A percentile compares a stretch with the other conserved stretches of the same genome.
Evolutionary conservation across 2,797 vertebrate species (phyloP).

Genomic region (Centroberyx gerrardi): DNA sequence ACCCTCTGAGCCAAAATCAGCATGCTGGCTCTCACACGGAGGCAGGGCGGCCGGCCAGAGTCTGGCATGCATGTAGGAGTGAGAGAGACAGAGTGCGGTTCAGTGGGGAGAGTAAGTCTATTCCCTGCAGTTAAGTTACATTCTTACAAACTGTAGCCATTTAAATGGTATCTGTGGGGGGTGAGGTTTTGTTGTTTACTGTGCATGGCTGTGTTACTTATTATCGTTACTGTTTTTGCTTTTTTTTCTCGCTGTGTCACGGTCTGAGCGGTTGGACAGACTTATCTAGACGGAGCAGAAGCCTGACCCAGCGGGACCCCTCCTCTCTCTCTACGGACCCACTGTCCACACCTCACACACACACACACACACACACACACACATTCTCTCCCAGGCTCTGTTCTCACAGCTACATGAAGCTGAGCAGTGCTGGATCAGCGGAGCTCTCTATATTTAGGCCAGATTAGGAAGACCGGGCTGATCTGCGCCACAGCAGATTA

Average conservation of each 20-base stretch:
- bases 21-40: constrained; percentile 37
- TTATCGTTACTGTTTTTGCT: constrained; percentile 24
- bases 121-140: constrained; percentile 37
- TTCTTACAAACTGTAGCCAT: constrained; percentile 45
- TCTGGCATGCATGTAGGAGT: constrained; percentile 26
- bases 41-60: constrained; percentile 29
- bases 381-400: not conserved
- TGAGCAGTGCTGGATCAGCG: constrained; percentile 57
- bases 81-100: constrained; percentile 6
- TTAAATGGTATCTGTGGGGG: constrained; percentile 12
- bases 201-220: not conserved
- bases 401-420: constrained; percentile 7
- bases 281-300: constrained; percentile 56
- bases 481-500: constrained; percentile 50
- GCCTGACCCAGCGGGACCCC: constrained; percentile 17
- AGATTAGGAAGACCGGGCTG: constrained; percentile 59
- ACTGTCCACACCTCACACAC: constrained; percentile 52
- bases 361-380: no score
- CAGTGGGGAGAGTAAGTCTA: constrained; percentile 7
- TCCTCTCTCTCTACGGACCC: constrained; percentile 14
- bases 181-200: not conserved
- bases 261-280: constrained; percentile 25
- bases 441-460: constrained; percentile 52
- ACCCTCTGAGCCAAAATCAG: constrained; percentile 52
- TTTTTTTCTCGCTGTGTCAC: not conserved